These are phyloP conservation scores for Trichogramma dendrolimi DNA, from an alignment of 2,888 invertebrate species.

Conservation along the genomic window DNA sequence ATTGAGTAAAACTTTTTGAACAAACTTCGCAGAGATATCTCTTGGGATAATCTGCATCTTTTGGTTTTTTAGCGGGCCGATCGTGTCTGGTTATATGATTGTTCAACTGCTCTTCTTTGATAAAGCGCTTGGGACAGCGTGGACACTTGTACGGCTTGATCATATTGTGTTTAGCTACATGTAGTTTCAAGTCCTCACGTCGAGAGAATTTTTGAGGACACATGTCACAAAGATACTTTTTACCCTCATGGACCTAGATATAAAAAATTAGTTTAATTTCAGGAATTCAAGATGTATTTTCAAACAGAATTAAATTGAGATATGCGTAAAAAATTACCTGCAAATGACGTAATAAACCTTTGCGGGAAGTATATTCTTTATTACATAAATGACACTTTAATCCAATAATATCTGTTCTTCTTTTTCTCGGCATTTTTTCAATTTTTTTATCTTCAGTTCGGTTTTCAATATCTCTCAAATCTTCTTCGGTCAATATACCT, in stretches of 20 bases:
- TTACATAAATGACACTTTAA: conserved; percentile 50
- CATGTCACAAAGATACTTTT: conserved; percentile 49
- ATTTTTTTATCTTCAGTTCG: conserved; percentile 39
- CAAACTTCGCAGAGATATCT: conserved; percentile 50
- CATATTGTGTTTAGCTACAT: conserved; percentile 51
- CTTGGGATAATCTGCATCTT: conserved; percentile 47
- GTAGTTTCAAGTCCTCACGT: conserved; percentile 48
- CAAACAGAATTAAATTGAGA: neutral
- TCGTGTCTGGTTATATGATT: conserved; percentile 48
- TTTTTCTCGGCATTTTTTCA: conserved; percentile 44
- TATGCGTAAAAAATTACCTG: conserved; percentile 28
- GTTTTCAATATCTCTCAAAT: conserved; percentile 46
- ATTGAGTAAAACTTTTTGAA: conserved; percentile 50
- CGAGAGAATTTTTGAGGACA: conserved; percentile 51
- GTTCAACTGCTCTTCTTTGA: conserved; percentile 48
- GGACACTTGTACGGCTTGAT: conserved; percentile 49
- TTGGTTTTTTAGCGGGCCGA: conserved; percentile 43
- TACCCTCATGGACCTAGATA: conserved; percentile 46
- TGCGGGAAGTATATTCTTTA: conserved; percentile 48
- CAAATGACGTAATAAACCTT: conserved; percentile 47
- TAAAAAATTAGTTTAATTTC: neutral
- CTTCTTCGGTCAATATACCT: conserved; percentile 49
- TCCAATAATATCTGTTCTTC: conserved; percentile 49
- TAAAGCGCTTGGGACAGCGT: conserved; percentile 48
- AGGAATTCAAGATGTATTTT: neutral